These are phyloP conservation scores for Orchesellides sinensis DNA, from an alignment of 2,888 invertebrate genomes.

Conservation along the genomic window DNA sequence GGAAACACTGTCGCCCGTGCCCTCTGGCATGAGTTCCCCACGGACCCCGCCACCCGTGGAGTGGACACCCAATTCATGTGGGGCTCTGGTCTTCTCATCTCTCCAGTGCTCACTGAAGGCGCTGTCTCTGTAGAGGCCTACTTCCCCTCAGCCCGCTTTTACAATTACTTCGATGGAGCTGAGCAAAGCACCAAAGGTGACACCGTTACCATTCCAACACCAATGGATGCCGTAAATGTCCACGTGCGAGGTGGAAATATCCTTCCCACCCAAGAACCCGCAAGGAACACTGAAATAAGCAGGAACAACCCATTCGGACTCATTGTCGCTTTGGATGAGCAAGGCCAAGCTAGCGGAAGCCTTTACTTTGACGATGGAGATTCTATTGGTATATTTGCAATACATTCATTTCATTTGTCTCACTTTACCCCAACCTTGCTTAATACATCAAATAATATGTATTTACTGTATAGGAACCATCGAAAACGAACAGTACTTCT, in stretches of 20 bases:
- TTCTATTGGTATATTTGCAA: conserved; percentile 69
- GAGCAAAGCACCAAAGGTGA: conserved; percentile 77
- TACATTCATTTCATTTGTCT: conserved; percentile 4
- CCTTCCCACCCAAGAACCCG: conserved; percentile 83
- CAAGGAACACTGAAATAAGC: conserved; percentile 80
- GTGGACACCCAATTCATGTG: conserved; percentile 88
- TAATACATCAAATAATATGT: background rate
- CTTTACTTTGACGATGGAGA: conserved; percentile 75
- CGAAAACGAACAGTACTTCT: conserved; percentile 67
- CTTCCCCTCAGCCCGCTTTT: conserved; percentile 84
- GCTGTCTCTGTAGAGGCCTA: conserved; percentile 79
- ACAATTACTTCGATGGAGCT: conserved; percentile 79
- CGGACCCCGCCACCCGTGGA: conserved; percentile 81
- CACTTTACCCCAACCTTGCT: background rate
- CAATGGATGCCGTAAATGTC: conserved; percentile 82
- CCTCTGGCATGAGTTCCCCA: conserved; percentile 79
- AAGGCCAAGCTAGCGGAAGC: conserved; percentile 71
- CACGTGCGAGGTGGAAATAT: conserved; percentile 85
- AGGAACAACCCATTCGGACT: conserved; percentile 82
- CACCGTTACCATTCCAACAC: conserved; percentile 79
- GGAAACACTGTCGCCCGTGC: conserved; percentile 77
- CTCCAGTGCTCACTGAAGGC: conserved; percentile 82
- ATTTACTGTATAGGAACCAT: conserved; percentile 58
- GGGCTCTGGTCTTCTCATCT: conserved; percentile 85
- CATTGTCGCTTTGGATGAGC: conserved; percentile 73